A percentile compares a stretch with the other conserved stretches of the same genome.
phyloP scores from a whole-genome alignment of 2,113 vertebrate genomes.

The Nerophis ophidion region DNA sequence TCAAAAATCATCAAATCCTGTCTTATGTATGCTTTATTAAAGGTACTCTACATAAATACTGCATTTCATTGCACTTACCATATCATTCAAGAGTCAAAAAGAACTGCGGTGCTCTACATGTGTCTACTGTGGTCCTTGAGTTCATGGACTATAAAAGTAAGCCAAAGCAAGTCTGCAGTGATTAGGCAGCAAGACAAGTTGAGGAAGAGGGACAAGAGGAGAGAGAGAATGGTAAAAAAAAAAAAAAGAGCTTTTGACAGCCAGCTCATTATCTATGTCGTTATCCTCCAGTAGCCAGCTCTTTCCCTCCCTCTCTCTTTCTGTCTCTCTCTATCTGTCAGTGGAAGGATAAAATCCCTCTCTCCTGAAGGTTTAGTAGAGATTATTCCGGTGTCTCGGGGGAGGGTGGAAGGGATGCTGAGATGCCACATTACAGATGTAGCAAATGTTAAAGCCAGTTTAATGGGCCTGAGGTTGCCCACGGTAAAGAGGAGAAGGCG shows the following conservation, averaged over 20 bases:
- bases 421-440: conserved; percentile 64
- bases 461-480: conserved; percentile 54
- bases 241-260: conserved; percentile 40
- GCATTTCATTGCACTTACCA: too few relatives aligned
- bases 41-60: too few relatives aligned
- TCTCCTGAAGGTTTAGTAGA: conserved; percentile 59
- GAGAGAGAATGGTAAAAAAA: conserved; percentile 10
- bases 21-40: too few relatives aligned
- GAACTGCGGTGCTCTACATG: too few relatives aligned
- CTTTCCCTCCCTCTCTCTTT: conserved; percentile 31
- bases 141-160: conserved; percentile 29
- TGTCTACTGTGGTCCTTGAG: not conserved
- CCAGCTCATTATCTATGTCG: conserved; percentile 62
- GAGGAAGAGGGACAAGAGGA: conserved; percentile 26
- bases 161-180: conserved; percentile 37
- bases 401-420: conserved; percentile 48
- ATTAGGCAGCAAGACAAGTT: conserved; percentile 41
- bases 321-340: conserved; percentile 56
- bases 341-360: conserved; percentile 50
- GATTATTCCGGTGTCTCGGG: conserved; percentile 55
- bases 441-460: conserved; percentile 63
- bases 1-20: too few relatives aligned
- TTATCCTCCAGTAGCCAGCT: conserved; percentile 53
- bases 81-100: too few relatives aligned
- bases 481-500: conserved; percentile 11